A percentile compares a stretch with the other conserved stretches of the same genome.
Evolutionary conservation across 2,888 invertebrate species (phyloP).

Genomic region (Podotricha telesiphe): DNA sequence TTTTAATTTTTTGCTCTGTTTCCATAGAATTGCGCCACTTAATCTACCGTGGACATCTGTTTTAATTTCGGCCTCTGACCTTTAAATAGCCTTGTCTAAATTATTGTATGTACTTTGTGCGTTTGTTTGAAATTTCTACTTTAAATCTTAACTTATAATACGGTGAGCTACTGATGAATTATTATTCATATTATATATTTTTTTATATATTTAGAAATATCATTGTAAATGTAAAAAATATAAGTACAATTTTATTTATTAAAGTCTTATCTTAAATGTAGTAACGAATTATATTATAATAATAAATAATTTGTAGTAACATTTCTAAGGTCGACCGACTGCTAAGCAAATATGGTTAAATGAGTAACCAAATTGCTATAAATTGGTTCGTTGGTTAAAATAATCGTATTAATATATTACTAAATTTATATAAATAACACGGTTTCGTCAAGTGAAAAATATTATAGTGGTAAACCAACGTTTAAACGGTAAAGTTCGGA

Average conservation of each 20-base stretch:
- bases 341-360: neutral
- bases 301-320: neutral
- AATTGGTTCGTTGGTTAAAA: neutral
- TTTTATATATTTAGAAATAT: no score
- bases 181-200: neutral
- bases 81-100: neutral
- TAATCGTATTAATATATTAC: neutral
- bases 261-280: no score
- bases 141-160: constrained; percentile 4
- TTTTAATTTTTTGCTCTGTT: constrained; percentile 53
- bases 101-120: neutral
- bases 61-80: constrained; percentile 18
- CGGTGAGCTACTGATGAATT: neutral
- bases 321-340: neutral
- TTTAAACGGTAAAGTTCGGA: no score
- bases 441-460: neutral
- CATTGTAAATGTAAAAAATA: no score
- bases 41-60: constrained; percentile 19
- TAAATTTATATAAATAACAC: neutral
- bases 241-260: no score
- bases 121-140: neutral
- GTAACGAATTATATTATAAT: no score
- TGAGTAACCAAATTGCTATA: neutral
- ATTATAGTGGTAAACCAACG: no score
- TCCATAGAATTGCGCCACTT: constrained; percentile 6